Conservation (phyloP, 2,888 invertebrate genomes). For the Oithona nana region DNA sequence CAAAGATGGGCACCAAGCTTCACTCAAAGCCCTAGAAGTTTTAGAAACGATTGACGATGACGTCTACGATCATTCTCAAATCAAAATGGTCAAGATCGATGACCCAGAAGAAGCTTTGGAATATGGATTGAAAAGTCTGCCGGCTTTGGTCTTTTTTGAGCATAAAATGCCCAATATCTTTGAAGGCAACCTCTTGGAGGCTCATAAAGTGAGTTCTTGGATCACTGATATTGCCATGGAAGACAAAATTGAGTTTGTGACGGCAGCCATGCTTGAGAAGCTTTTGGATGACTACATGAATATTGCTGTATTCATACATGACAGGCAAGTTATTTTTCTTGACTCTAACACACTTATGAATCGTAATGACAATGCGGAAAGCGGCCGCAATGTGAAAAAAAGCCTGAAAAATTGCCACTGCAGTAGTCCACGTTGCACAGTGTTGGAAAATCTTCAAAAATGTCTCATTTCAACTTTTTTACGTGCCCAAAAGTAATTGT, state of each 20-base stretch:
- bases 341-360: constrained; percentile 86
- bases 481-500: no score
- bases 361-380: constrained; percentile 33
- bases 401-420: no score
- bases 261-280: constrained; percentile 66
- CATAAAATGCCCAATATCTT: constrained; percentile 84
- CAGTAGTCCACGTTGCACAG: no score
- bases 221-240: constrained; percentile 58
- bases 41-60: constrained; percentile 14
- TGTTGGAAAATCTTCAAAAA: no score
- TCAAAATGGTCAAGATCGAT: constrained; percentile 39
- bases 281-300: constrained; percentile 27
- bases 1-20: background rate
- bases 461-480: no score
- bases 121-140: constrained; percentile 65
- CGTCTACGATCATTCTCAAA: background rate
- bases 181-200: constrained; percentile 71
- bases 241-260: constrained; percentile 82
- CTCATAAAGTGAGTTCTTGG: constrained; percentile 76
- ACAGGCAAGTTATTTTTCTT: constrained; percentile 82
- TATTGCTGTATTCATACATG: constrained; percentile 38
- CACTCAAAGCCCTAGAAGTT: background rate
- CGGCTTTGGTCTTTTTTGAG: constrained; percentile 77
- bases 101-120: constrained; percentile 70
- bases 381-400: no score